Percentiles rank a stretch among this genome's conserved stretches.
Evolutionary conservation across 1,140 invertebrate species (phyloP).

Genomic region (Neodiprion pinetum): DNA sequence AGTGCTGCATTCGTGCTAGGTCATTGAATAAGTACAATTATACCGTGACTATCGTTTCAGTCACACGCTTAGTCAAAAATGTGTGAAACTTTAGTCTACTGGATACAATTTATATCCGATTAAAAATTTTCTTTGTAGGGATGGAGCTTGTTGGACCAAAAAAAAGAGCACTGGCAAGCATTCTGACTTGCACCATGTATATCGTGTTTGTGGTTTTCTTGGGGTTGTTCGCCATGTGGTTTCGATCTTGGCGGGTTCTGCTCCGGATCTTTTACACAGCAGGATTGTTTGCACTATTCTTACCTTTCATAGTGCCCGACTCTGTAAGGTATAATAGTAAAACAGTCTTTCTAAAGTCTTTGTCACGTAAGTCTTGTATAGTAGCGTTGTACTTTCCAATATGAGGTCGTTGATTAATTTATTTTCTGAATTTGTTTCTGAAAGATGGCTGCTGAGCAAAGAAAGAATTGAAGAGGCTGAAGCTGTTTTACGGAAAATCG

Average conservation of each 20-base stretch:
- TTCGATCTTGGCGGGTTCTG: slow-evolving; percentile 74
- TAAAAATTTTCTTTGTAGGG: slow-evolving; percentile 61
- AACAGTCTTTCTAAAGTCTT: background rate
- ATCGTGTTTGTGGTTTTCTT: slow-evolving; percentile 74
- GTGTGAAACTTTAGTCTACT: too few relatives aligned
- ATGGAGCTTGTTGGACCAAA: slow-evolving; percentile 80
- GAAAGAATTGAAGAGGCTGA: slow-evolving; percentile 70
- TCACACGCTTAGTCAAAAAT: background rate
- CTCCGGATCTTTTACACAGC: slow-evolving; percentile 73
- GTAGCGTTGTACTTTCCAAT: background rate
- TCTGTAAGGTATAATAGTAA: slow-evolving; percentile 59
- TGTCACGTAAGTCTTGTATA: background rate
- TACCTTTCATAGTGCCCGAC: slow-evolving; percentile 69
- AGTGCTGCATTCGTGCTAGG: slow-evolving; percentile 69
- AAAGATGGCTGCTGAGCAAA: slow-evolving; percentile 77
- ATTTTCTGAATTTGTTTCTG: slow-evolving; percentile 30
- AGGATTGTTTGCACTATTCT: slow-evolving; percentile 68
- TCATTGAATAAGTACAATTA: slow-evolving; percentile 37
- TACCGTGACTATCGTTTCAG: background rate
- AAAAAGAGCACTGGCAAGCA: slow-evolving; percentile 76
- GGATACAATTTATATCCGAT: too few relatives aligned
- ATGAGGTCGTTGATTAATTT: background rate
- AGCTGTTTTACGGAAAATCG: slow-evolving; percentile 67
- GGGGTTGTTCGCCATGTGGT: slow-evolving; percentile 71
- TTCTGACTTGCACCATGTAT: slow-evolving; percentile 74